Percentiles rank a stretch among this genome's conserved stretches.
These are phyloP conservation scores for Aphelocoma californica DNA, from an alignment of 2,797 vertebrate species.

Conservation along the genomic window DNA sequence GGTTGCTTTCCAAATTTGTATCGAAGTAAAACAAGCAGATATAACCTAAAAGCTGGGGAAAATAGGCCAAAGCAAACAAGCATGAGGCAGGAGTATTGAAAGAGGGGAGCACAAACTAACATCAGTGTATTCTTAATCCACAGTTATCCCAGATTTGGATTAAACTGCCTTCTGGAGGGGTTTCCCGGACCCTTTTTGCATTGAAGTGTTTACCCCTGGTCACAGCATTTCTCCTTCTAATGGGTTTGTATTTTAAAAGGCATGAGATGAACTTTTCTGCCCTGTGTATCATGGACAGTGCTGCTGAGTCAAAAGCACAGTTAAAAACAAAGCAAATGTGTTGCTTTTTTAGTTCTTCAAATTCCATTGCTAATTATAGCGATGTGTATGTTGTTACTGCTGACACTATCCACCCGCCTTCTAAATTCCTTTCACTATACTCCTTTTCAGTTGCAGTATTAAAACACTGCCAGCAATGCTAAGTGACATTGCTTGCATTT, in stretches of 20 bases:
- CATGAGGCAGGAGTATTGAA: background rate
- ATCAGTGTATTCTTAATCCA: slow-evolving; percentile 14
- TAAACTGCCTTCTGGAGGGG: slow-evolving; percentile 23
- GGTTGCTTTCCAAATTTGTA: background rate
- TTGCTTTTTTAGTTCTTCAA: slow-evolving; percentile 2
- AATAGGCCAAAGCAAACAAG: background rate
- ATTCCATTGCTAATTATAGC: slow-evolving; percentile 40
- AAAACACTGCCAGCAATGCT: background rate
- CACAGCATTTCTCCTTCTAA: background rate
- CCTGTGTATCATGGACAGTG: background rate
- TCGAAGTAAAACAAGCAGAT: background rate
- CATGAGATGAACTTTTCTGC: background rate
- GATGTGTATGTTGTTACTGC: background rate
- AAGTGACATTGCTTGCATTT: background rate
- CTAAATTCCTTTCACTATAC: slow-evolving; percentile 9
- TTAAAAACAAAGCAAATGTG: background rate
- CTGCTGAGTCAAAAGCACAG: background rate
- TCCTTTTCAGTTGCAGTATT: background rate
- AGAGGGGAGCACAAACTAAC: background rate
- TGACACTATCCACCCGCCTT: background rate
- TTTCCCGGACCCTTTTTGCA: background rate
- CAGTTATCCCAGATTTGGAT: slow-evolving; percentile 39
- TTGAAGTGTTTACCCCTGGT: background rate
- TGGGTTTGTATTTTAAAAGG: background rate
- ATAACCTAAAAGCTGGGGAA: background rate